These are phyloP conservation scores for Lerista edwardsae DNA, from an alignment of 2,797 vertebrate genomes.

Conservation along the genomic window DNA sequence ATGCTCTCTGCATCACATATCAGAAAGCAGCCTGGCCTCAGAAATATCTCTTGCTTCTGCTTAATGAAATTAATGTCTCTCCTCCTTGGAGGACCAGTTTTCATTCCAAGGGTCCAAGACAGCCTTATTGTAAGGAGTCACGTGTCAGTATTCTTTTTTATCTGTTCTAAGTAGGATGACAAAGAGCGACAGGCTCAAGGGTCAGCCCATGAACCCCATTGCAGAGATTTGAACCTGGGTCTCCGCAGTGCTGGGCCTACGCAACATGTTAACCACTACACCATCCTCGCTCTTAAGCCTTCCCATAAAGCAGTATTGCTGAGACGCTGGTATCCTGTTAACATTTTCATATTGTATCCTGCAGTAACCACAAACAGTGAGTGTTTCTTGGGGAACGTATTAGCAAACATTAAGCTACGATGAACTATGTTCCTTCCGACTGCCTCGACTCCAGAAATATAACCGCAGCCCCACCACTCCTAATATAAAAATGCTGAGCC, in stretches of 20 bases:
- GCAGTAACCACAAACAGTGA: not conserved
- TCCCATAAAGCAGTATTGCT: not conserved
- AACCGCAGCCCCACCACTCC: not conserved
- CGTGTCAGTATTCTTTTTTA: too few species aligned
- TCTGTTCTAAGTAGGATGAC: too few species aligned
- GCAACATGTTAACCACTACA: too few species aligned
- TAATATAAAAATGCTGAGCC: not conserved
- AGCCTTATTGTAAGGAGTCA: not conserved
- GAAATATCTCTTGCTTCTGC: not conserved
- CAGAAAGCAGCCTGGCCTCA: not conserved
- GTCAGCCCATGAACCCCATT: too few species aligned
- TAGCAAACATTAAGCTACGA: not conserved
- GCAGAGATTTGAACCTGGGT: too few species aligned
- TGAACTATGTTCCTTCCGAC: not conserved
- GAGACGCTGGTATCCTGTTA: rapidly evolving
- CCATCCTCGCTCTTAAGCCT: not conserved
- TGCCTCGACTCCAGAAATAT: not conserved
- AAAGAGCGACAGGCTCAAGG: too few species aligned
- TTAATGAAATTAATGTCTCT: not conserved
- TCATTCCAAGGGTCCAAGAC: not conserved
- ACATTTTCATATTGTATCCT: not conserved
- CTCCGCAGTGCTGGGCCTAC: too few species aligned
- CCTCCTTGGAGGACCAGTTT: not conserved
- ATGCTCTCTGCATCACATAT: not conserved
- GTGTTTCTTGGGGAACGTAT: not conserved